Percentiles rank a stretch among this genome's conserved stretches.
phyloP scores from a whole-genome alignment of 2,888 invertebrate species.

The Dimorphilus gyrociliatus region DNA sequence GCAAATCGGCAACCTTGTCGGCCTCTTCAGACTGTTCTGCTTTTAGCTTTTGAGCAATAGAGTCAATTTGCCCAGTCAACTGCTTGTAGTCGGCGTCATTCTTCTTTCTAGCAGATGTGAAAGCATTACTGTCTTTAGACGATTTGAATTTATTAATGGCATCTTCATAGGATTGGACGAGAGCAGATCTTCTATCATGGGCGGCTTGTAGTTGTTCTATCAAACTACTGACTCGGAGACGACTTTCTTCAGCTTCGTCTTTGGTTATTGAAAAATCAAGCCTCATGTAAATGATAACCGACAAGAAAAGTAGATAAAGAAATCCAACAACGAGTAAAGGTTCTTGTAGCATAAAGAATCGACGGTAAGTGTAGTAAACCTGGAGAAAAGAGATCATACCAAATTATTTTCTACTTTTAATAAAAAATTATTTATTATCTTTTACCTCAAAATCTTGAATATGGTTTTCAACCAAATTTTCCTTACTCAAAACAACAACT shows the following conservation, averaged over 20 bases:
- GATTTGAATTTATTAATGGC: slow-evolving; percentile 47
- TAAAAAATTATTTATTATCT: not conserved
- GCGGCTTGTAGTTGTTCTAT: slow-evolving; percentile 45
- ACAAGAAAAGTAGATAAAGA: slow-evolving; percentile 69
- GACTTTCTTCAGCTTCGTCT: slow-evolving; percentile 43
- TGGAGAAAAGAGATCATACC: slow-evolving; percentile 20
- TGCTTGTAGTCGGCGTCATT: slow-evolving; percentile 47
- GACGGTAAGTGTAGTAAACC: slow-evolving; percentile 70
- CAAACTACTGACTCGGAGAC: slow-evolving; percentile 38
- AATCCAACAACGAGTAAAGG: slow-evolving; percentile 74
- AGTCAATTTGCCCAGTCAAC: slow-evolving; percentile 43
- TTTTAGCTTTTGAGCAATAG: slow-evolving; percentile 44
- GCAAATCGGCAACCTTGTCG: slow-evolving; percentile 46
- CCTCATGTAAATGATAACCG: slow-evolving; percentile 81
- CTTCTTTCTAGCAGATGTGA: slow-evolving; percentile 41
- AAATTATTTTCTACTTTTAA: too few relatives aligned
- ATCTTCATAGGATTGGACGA: slow-evolving; percentile 48
- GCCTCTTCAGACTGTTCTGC: slow-evolving; percentile 46
- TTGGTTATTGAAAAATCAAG: slow-evolving; percentile 77
- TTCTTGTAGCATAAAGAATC: slow-evolving; percentile 71
- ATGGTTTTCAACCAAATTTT: slow-evolving; percentile 82
- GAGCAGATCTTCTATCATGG: slow-evolving; percentile 46
- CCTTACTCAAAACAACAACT: slow-evolving; percentile 61
- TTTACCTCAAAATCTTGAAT: slow-evolving; percentile 71
- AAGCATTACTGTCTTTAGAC: slow-evolving; percentile 43